phyloP scores from a whole-genome alignment of 2,888 invertebrate genomes.

The Thereva unica region DNA sequence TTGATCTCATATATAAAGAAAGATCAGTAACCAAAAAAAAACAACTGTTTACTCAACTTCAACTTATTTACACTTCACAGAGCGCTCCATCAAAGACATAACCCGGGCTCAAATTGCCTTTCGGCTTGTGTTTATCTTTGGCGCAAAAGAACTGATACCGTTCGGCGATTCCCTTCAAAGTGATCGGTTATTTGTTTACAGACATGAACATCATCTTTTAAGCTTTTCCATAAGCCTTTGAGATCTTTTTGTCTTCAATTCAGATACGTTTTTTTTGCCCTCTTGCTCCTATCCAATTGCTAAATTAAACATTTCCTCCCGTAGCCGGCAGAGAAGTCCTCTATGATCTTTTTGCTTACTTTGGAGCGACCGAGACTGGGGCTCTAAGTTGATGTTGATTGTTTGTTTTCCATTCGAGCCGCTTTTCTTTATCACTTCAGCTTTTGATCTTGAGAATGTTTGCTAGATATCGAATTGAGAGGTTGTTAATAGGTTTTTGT shows the following conservation, averaged over 20 bases:
- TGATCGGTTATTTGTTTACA: slow-evolving; percentile 24
- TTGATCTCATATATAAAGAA: too few relatives aligned
- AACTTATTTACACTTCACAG: slow-evolving; percentile 23
- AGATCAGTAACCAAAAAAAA: too few relatives aligned
- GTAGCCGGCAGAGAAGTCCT: too few relatives aligned
- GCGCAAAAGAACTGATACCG: slow-evolving; percentile 25
- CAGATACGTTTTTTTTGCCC: background rate
- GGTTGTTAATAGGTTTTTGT: too few relatives aligned
- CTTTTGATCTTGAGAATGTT: too few relatives aligned
- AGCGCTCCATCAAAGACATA: slow-evolving; percentile 24
- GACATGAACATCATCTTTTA: slow-evolving; percentile 18
- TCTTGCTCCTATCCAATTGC: slow-evolving; percentile 6
- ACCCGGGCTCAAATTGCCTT: slow-evolving; percentile 5
- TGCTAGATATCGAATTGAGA: too few relatives aligned
- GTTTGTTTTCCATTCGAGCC: too few relatives aligned
- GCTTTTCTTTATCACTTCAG: too few relatives aligned
- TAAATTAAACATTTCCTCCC: slow-evolving; percentile 10
- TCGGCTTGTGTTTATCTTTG: slow-evolving; percentile 20
- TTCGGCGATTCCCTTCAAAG: slow-evolving; percentile 4
- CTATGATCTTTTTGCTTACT: background rate
- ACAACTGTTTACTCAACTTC: too few relatives aligned
- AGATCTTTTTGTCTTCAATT: background rate
- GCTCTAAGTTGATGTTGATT: too few relatives aligned
- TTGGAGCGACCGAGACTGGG: background rate
- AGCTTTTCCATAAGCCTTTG: slow-evolving; percentile 5